Conservation (phyloP, 2,113 vertebrate genomes). For the Deroptyus accipitrinus region DNA sequence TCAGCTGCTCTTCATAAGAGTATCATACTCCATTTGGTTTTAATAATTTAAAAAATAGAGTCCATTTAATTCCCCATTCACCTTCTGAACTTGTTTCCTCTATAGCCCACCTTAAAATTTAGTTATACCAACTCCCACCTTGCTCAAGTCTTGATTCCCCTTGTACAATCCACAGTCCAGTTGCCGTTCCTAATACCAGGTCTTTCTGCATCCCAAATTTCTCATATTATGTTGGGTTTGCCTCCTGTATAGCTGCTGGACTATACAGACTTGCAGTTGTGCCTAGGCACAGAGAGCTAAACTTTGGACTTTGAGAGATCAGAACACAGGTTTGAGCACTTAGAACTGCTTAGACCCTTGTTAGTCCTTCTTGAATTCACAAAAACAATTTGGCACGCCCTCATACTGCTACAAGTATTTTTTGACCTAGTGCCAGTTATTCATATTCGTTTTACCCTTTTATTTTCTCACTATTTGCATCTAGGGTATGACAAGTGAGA, state of each 20-base stretch:
- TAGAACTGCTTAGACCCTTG: not conserved
- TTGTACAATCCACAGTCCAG: not conserved
- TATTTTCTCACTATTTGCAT: not conserved
- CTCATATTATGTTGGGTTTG: not conserved
- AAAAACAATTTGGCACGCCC: not conserved
- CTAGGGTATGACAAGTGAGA: not conserved
- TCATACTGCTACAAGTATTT: not conserved
- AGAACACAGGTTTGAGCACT: not conserved
- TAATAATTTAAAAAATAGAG: not conserved
- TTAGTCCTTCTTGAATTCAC: not conserved
- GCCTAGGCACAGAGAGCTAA: not conserved
- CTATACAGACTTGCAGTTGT: not conserved
- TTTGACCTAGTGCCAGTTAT: not conserved
- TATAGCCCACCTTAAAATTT: not conserved
- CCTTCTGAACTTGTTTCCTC: not conserved
- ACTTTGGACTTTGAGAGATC: not conserved
- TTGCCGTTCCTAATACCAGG: not conserved
- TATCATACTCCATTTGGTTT: not conserved
- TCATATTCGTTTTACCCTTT: not conserved
- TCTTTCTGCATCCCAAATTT: not conserved
- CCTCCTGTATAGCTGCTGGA: not conserved
- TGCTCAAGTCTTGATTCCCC: not conserved
- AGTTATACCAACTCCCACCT: not conserved
- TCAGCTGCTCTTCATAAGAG: not conserved
- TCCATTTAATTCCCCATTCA: not conserved